Conservation (phyloP, 2,888 invertebrate species). For the Plemyria rubiginata region DNA sequence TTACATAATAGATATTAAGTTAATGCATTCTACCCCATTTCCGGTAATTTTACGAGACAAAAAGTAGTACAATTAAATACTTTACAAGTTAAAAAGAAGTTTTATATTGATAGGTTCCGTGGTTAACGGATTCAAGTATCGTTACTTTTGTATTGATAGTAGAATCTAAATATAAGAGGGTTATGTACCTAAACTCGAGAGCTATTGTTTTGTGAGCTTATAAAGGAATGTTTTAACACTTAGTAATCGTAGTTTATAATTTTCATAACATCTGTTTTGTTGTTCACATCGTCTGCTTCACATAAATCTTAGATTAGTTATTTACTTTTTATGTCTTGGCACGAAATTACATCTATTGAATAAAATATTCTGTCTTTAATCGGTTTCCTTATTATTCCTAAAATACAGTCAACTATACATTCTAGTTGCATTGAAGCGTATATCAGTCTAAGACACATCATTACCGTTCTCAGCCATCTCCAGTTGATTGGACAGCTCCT, state of each 20-base stretch:
- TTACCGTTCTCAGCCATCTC: slow-evolving; percentile 52
- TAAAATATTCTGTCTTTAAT: not conserved
- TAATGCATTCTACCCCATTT: too few species aligned
- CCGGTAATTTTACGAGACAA: too few species aligned
- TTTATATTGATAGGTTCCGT: too few species aligned
- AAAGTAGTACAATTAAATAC: too few species aligned
- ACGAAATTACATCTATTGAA: not conserved
- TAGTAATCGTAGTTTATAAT: not conserved
- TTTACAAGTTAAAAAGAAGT: too few species aligned
- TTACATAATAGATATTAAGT: too few species aligned
- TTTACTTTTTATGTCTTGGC: not conserved
- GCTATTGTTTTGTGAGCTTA: too few species aligned
- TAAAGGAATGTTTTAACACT: not conserved
- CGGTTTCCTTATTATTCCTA: not conserved
- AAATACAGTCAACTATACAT: not conserved
- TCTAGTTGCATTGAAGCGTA: not conserved
- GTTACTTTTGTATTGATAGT: too few species aligned
- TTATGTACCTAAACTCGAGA: too few species aligned
- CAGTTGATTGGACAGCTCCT: slow-evolving; percentile 65
- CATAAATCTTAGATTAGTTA: not conserved
- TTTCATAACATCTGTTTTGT: not conserved
- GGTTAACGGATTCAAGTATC: too few species aligned
- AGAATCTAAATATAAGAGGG: too few species aligned
- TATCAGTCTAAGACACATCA: slow-evolving; percentile 4
- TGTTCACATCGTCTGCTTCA: not conserved